Base-by-base conservation (phyloP, 2,113 vertebrate genomes). In the Hiodon alosoides region DNA sequence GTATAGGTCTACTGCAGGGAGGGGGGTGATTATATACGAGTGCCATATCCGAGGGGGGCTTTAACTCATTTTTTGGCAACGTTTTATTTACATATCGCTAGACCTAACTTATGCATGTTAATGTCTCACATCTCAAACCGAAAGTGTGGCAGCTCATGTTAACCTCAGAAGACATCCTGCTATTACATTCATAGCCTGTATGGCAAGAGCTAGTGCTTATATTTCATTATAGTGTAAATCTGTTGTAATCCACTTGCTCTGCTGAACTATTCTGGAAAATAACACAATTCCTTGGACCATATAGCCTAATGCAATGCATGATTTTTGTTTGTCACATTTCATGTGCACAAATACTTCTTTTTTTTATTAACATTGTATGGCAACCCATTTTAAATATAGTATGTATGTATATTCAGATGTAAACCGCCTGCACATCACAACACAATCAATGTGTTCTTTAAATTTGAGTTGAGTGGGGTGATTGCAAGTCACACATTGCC, bases 21-120 rank as follows among this genome's bases (percentile, higher is more conserved):
- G 17, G 14, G 71, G 17, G 58, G 58, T 51, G 47, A 64, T 73
- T 65, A 50, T 17, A 57, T 16, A 46, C 6, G 69, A 17, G 46
- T 31, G 46, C 10, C 16, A 58, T 57, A 71, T 58, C n/a, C n/a
- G n/a, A n/a, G n/a, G 8, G 69, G 17, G 17, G n/a, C 9, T 31
- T 71, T 71, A 46, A 8, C 13, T 16, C 58, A 71, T 71, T 57
- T 71, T 10, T 48, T 8, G 16, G 46, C 57, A 71, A 71, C 54
- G 5, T 71, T 53, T 11, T 31, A 58, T 71, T 71, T 71, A 31
- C 54, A 58, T 57, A 57, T 16, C 16, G 0, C 17, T 46, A 54
- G 53, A 55, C 69, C 53, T 57, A 50, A 8, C 52, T n/a, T 53
- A 9, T 70, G 52, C 7, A 17, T 10, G 2, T 4, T 3, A 47